Evolutionary conservation across 2,797 vertebrate species (phyloP).

Genomic region (Megalops cyprinoides): DNA sequence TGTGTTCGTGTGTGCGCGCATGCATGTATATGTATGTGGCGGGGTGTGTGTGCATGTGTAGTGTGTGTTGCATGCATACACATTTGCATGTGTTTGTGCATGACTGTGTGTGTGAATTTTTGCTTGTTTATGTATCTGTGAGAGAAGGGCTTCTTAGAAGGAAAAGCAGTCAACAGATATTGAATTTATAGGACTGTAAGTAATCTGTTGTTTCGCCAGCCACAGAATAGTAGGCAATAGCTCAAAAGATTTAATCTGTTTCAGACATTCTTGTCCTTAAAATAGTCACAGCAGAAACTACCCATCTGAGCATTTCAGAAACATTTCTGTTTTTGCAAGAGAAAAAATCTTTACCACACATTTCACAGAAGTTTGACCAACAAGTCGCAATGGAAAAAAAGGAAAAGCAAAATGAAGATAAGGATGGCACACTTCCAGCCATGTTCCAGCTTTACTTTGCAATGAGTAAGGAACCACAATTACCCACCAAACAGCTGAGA

Average conservation of each 20-base stretch:
- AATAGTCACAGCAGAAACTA: background rate
- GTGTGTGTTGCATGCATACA: too few relatives aligned
- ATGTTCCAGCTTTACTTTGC: background rate
- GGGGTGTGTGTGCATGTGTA: too few relatives aligned
- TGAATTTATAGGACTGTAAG: conserved; percentile 2
- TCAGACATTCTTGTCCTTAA: conserved; percentile 18
- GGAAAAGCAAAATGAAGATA: background rate
- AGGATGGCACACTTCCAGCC: background rate
- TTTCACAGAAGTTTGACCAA: conserved; percentile 1
- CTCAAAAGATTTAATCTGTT: conserved; percentile 15
- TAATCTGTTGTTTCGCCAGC: background rate
- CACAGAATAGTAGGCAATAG: conserved; percentile 1
- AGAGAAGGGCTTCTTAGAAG: background rate
- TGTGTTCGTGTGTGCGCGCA: background rate
- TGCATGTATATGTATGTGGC: too few relatives aligned
- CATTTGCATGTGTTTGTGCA: too few relatives aligned
- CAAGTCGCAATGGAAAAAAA: conserved; percentile 3
- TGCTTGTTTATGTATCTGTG: background rate
- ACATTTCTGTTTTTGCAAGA: background rate
- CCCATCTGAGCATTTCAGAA: background rate
- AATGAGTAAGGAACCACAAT: background rate
- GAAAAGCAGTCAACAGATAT: background rate
- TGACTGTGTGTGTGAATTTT: background rate
- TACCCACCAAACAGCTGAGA: too few relatives aligned
- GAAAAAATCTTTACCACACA: background rate